A percentile compares a stretch with the other conserved stretches of the same genome.
Evolutionary conservation across 2,113 vertebrate genomes (phyloP).

Genomic region (Aphyosemion australe): DNA sequence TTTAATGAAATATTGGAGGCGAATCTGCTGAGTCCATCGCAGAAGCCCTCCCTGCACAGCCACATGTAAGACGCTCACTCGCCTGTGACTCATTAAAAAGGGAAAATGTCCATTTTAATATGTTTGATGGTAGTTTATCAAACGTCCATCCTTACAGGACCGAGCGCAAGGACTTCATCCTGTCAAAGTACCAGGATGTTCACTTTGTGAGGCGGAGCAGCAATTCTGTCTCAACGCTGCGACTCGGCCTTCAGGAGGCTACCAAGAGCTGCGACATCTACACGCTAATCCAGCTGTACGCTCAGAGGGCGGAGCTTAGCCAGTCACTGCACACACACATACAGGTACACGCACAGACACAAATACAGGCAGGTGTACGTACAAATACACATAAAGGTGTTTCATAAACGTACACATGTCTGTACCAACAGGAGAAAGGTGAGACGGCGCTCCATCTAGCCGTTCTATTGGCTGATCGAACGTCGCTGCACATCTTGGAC

Average conservation of each 20-base stretch:
- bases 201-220: constrained; percentile 56
- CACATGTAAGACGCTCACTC: constrained; percentile 52
- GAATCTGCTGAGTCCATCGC: constrained; percentile 60
- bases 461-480: constrained; percentile 68
- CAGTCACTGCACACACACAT: constrained; percentile 60
- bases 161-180: constrained; percentile 66
- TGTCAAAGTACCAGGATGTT: constrained; percentile 63
- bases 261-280: constrained; percentile 65
- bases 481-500: constrained; percentile 67
- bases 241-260: constrained; percentile 65
- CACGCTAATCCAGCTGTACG: constrained; percentile 62
- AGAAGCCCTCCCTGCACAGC: constrained; percentile 65
- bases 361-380: neutral
- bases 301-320: constrained; percentile 60
- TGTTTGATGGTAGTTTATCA: neutral
- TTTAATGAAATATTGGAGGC: constrained; percentile 72
- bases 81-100: neutral
- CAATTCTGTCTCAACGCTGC: constrained; percentile 25
- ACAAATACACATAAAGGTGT: neutral
- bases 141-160: constrained; percentile 19
- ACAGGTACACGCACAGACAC: constrained; percentile 40
- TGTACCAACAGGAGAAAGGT: constrained; percentile 60
- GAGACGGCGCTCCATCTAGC: constrained; percentile 67
- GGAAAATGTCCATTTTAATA: neutral
- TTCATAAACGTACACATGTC: neutral